Base-by-base conservation (phyloP, 30 jellyfish, hydroid and myxozoan species). In the Aurelia sp. region DNA sequence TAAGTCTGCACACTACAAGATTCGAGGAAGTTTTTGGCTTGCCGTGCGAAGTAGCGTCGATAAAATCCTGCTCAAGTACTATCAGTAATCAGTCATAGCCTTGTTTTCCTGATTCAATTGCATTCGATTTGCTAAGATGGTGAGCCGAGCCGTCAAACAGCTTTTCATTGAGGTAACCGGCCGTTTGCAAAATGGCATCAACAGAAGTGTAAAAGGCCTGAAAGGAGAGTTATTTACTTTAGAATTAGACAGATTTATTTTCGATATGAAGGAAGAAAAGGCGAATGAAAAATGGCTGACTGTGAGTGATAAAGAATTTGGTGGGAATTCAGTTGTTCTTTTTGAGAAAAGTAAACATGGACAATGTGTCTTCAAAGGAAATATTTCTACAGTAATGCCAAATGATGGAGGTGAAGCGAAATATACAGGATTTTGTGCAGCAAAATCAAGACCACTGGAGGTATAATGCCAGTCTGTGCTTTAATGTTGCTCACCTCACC, bases 351-450 rank as follows among this genome's bases (percentile, higher is more conserved):
- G 97, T 55, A 78, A 71, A 52, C 89, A 85, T 68, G 99, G 99
- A 8, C 94, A 92, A 21, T 76, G 90, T 21, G 76, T 94, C 12
- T 89, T 94, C 62, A 79, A 35, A 57, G 99, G 99, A 35, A 60
- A 72, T 38, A 81, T 88, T 3, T 94, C 97, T 20, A 88, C 96
- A 10, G 64, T 20, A 15, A 15, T 82, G 47, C 91, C 92, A 59
- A 97, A 72, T 8, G 87, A 88, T 44, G 79, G 67, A 20, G 73
- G 78, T n/a, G 85, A 71, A 20, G 91, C 91, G 13, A 96, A 84
- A 59, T 78, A 88, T 76, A 59, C 91, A 27, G 99, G 99, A 0
- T 94, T 94, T 81, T 88, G 97, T 71, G 97, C 96, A 2, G 82
- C 87, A 4, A 92, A 87, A 27, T 94, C 99, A 20, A 77, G 72